A percentile compares a stretch with the other conserved stretches of the same genome.
phyloP scores from a whole-genome alignment of 2,888 invertebrate species.

The Schrankia costaestrigalis region DNA sequence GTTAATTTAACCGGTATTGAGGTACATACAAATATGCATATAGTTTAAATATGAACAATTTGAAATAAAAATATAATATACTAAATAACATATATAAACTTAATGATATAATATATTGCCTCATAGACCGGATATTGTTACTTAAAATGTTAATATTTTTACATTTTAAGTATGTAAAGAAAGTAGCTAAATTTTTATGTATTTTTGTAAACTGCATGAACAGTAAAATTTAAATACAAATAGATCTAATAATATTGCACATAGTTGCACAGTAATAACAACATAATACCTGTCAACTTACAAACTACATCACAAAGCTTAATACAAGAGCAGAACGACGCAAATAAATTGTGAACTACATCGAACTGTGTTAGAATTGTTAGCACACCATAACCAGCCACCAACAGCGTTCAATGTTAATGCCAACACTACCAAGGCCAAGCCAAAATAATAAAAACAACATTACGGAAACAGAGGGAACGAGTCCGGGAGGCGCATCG shows the following conservation, averaged over 20 bases:
- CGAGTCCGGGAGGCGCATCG: slow-evolving; percentile 75
- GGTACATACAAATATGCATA: slow-evolving; percentile 37
- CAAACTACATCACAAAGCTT: slow-evolving; percentile 47
- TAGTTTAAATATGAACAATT: slow-evolving; percentile 22
- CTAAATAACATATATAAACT: slow-evolving; percentile 20
- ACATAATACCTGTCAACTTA: slow-evolving; percentile 32
- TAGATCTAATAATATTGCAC: slow-evolving; percentile 41
- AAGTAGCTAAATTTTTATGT: no score
- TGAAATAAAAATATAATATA: background rate
- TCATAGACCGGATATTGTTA: no score
- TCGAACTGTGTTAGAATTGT: slow-evolving; percentile 69
- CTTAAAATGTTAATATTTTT: slow-evolving; percentile 42
- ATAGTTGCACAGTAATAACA: slow-evolving; percentile 19
- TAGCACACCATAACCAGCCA: slow-evolving; percentile 76
- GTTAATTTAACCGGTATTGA: slow-evolving; percentile 25
- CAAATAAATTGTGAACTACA: slow-evolving; percentile 64
- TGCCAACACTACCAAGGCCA: slow-evolving; percentile 78
- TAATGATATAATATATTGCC: slow-evolving; percentile 43
- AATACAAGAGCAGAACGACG: slow-evolving; percentile 61
- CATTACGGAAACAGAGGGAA: slow-evolving; percentile 78
- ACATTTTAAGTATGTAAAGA: no score
- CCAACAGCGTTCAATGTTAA: slow-evolving; percentile 70
- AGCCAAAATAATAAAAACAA: slow-evolving; percentile 73
- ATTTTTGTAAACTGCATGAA: no score
- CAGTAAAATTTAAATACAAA: slow-evolving; percentile 26